Conservation (phyloP, 2,113 vertebrate species). For the Solea solea region DNA sequence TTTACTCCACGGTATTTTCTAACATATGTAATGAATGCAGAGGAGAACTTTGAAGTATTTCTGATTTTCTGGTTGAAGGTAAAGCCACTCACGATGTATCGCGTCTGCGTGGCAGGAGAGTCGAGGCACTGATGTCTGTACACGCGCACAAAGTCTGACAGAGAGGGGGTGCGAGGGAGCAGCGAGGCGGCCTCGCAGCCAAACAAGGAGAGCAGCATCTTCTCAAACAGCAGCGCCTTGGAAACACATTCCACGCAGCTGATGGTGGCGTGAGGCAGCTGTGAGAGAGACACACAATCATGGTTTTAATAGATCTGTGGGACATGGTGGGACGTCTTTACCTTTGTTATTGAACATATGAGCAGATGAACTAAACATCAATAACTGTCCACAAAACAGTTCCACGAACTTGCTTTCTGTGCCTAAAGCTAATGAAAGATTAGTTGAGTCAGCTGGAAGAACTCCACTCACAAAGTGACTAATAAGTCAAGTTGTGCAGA, state of each 20-base stretch:
- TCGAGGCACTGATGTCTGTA: constrained; percentile 82
- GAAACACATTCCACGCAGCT: constrained; percentile 91
- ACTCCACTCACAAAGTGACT: too few relatives aligned
- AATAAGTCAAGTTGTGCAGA: too few relatives aligned
- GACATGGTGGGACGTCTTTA: too few relatives aligned
- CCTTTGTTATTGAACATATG: too few relatives aligned
- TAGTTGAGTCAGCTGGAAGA: too few relatives aligned
- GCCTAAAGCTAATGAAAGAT: too few relatives aligned
- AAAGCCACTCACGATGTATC: constrained; percentile 90
- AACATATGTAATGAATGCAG: not conserved
- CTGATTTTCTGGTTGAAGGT: not conserved
- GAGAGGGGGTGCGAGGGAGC: constrained; percentile 81
- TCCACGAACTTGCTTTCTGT: too few relatives aligned
- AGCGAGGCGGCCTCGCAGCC: constrained; percentile 66
- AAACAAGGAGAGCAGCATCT: constrained; percentile 88
- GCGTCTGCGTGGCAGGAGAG: constrained; percentile 82
- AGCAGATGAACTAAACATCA: too few relatives aligned
- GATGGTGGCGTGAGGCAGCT: constrained; percentile 90
- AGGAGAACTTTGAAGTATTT: constrained; percentile 6
- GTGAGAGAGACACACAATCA: constrained; percentile 32
- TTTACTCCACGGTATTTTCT: too few relatives aligned
- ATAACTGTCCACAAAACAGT: too few relatives aligned
- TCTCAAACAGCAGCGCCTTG: constrained; percentile 86
- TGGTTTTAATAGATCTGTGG: not conserved
- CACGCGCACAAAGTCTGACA: constrained; percentile 91